Base-by-base conservation (phyloP, 2,797 vertebrate genomes). In the Megaceryle alcyon region DNA sequence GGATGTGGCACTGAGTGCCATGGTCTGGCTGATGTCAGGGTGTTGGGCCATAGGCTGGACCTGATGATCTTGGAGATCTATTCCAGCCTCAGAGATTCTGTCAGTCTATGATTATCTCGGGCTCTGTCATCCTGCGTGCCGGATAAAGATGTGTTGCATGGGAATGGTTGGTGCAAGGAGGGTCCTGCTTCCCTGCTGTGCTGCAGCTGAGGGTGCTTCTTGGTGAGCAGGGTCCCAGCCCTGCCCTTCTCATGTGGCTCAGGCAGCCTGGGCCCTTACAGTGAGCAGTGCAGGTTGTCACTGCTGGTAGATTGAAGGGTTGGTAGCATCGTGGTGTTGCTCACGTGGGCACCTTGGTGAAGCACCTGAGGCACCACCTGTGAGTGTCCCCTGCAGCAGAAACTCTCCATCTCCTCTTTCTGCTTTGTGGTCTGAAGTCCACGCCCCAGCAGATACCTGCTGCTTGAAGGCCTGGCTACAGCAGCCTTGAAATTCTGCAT, bases 211-310 rank as follows among this genome's bases (percentile, higher is more conserved):
- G 31, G 25, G 14, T 39, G 26, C 70, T 65, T 59, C 56, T 64
- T 1, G 2, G 39, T 1, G 0, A 71, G 78, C 46, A 61, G 33
- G 31, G 25, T 66, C 60, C 35, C 59, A 71, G 57, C 20, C 33
- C 57, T 51, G 64, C 33, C 37, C 25, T 64, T 51, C 28, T 41
- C 7, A 3, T 0, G 4, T 33, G 33, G 12, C 29, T 28, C 0
- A 0, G 18, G 44, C 23, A 64, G n/a, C 35, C 54, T 16, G 3
- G n/a, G 7, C 19, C 21, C 22, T n/a, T 49, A 18, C 61, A 31
- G 15, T 5, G 31, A 56, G 35, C 19, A 21, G 20, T 33, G 37
- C 65, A 43, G 31, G 9, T 6, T 41, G 71, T 60, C 1, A 1
- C 33, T 60, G 33, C 33, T 20, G 39, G 20, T 41, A 33, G 13